Conservation (phyloP, 2,888 invertebrate genomes). For the Mamestra brassicae region DNA sequence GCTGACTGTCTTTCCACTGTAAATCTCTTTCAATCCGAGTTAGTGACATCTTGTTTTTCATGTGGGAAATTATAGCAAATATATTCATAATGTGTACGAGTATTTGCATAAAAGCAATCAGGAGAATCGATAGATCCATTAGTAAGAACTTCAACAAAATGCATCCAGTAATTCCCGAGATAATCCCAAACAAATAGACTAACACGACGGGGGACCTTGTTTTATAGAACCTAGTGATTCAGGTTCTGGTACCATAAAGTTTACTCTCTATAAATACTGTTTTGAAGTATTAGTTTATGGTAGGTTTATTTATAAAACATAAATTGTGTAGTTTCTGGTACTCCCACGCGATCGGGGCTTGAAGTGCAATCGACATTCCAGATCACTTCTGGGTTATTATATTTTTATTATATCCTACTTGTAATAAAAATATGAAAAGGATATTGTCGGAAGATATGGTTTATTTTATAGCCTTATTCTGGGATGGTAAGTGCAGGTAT, state of each 20-base stretch:
- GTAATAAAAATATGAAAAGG: slow-evolving; percentile 3
- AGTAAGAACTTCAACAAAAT: slow-evolving; percentile 10
- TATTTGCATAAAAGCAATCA: slow-evolving; percentile 18
- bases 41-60: background rate
- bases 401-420: slow-evolving; percentile 30
- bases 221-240: slow-evolving; percentile 21
- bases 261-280: slow-evolving; percentile 50
- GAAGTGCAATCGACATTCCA: slow-evolving; percentile 58
- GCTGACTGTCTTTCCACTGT: too few species aligned
- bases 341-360: slow-evolving; percentile 43
- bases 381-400: slow-evolving; percentile 35
- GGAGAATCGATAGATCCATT: slow-evolving; percentile 5
- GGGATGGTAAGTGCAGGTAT: background rate
- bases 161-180: slow-evolving; percentile 19
- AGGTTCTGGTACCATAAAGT: slow-evolving; percentile 29
- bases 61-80: background rate
- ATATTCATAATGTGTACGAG: background rate
- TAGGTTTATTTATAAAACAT: slow-evolving; percentile 56
- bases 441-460: too few species aligned
- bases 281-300: slow-evolving; percentile 60
- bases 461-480: background rate
- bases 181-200: slow-evolving; percentile 17
- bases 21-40: too few species aligned
- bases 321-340: slow-evolving; percentile 44
- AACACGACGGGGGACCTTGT: slow-evolving; percentile 39